Percentiles rank a stretch among this genome's conserved stretches.
These are phyloP conservation scores for Hypomecis punctinalis DNA, from an alignment of 2,888 invertebrate species.

Conservation along the genomic window DNA sequence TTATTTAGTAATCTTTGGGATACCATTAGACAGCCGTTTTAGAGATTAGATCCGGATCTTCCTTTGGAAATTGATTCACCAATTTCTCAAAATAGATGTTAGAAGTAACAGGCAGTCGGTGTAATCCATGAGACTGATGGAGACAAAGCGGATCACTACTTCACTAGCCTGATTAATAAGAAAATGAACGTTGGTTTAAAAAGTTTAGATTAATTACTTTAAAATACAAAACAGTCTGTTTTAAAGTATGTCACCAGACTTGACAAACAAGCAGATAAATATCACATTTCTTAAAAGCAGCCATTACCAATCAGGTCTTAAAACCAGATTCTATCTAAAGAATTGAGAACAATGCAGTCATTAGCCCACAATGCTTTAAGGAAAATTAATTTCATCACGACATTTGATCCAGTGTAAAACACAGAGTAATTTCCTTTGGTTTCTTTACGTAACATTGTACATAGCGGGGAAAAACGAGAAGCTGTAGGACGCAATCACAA, in stretches of 20 bases:
- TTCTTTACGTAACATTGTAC: constrained; percentile 24
- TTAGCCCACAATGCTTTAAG: constrained; percentile 3
- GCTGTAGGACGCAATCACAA: constrained; percentile 11
- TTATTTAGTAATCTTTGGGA: too few species aligned
- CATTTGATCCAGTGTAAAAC: constrained; percentile 12
- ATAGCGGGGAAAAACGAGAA: constrained; percentile 18
- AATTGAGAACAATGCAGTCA: not conserved
- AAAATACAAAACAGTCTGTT: too few species aligned
- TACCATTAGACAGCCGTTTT: too few species aligned
- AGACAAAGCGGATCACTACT: too few species aligned
- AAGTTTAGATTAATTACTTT: too few species aligned
- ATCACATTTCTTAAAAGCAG: not conserved
- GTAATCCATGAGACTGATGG: too few species aligned
- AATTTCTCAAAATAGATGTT: too few species aligned
- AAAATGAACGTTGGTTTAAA: too few species aligned
- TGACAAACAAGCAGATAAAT: not conserved
- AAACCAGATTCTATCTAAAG: not conserved
- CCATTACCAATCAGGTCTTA: not conserved
- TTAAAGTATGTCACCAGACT: not conserved
- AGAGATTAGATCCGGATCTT: too few species aligned
- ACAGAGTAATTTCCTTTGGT: constrained; percentile 18
- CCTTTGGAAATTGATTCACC: too few species aligned
- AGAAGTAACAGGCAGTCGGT: too few species aligned
- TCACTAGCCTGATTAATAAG: too few species aligned
- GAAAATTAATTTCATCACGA: constrained; percentile 16